Evolutionary conservation across 30 jellyfish, hydroid and myxozoan species (phyloP).

Genomic region (Euphysa ruthae): DNA sequence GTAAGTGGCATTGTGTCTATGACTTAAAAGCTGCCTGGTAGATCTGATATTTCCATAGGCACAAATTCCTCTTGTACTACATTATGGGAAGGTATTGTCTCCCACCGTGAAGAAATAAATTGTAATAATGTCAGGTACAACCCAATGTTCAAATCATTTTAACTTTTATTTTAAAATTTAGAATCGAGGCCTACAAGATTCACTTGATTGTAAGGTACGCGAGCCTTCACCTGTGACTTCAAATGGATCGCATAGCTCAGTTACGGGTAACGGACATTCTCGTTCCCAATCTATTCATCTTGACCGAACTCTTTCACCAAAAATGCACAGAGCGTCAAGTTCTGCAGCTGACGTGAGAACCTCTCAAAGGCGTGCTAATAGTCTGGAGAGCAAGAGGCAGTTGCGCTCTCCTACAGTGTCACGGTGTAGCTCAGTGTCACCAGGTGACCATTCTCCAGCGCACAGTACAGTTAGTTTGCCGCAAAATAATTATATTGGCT

Average conservation of each 20-base stretch:
- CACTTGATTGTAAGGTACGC: constrained; percentile 31
- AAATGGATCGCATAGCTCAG: constrained; percentile 27
- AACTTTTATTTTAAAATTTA: too few relatives aligned
- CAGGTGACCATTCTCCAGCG: not conserved
- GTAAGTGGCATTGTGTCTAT: too few relatives aligned
- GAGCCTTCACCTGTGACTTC: constrained; percentile 43
- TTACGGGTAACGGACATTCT: constrained; percentile 30
- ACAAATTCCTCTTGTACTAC: too few relatives aligned
- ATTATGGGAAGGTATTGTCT: too few relatives aligned
- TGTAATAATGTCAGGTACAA: too few relatives aligned
- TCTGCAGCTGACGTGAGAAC: constrained; percentile 12
- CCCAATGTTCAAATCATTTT: too few relatives aligned
- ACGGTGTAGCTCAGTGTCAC: not conserved
- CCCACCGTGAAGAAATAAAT: too few relatives aligned
- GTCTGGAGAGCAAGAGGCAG: constrained; percentile 13
- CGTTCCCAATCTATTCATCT: constrained; percentile 42
- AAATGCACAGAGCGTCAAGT: constrained; percentile 12
- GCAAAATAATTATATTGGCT: not conserved
- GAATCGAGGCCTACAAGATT: constrained; percentile 38
- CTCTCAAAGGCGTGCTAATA: constrained; percentile 9
- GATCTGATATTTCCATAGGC: too few relatives aligned
- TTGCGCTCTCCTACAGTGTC: constrained; percentile 6
- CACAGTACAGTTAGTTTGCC: constrained; percentile 11
- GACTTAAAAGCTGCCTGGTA: too few relatives aligned
- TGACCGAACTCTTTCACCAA: constrained; percentile 20